Evolutionary conservation across 1,140 invertebrate genomes (phyloP).

Genomic region (Goniozus legneri): DNA sequence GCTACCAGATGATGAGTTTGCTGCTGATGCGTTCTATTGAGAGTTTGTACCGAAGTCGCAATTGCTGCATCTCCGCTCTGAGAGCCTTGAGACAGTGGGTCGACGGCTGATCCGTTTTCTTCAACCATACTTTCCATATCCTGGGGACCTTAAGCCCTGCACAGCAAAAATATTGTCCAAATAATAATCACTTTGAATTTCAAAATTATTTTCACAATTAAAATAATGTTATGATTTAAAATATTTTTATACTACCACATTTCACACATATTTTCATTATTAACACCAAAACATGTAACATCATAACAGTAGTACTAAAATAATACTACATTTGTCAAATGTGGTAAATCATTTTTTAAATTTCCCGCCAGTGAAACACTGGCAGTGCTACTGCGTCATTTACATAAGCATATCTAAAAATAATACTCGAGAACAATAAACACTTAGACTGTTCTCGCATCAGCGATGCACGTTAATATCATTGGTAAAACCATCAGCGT

Average conservation of each 20-base stretch:
- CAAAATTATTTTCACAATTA: conserved; percentile 12
- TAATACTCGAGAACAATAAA: conserved; percentile 39
- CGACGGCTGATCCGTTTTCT: conserved; percentile 73
- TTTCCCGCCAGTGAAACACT: conserved; percentile 30
- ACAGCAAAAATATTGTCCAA: too few relatives aligned
- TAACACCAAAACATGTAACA: too few relatives aligned
- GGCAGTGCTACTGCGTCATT: conserved; percentile 44
- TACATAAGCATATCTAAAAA: conserved; percentile 48
- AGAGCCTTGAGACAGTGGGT: conserved; percentile 59
- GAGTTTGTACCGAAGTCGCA: conserved; percentile 58
- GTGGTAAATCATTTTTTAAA: too few relatives aligned
- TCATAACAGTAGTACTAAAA: too few relatives aligned
- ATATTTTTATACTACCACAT: too few relatives aligned
- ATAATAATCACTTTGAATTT: conserved; percentile 22
- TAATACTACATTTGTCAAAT: too few relatives aligned
- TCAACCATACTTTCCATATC: conserved; percentile 85
- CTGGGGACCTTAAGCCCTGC: conserved; percentile 54
- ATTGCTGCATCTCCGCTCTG: conserved; percentile 53
- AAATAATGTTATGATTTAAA: conserved; percentile 1
- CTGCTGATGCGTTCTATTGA: conserved; percentile 54
- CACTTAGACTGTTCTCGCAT: conserved; percentile 10
- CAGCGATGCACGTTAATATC: background rate
- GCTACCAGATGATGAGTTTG: conserved; percentile 59
- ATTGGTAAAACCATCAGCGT: background rate
- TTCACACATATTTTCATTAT: too few relatives aligned